Percentiles rank a stretch among this genome's conserved stretches.
Evolutionary conservation across 1,140 invertebrate genomes (phyloP).

Genomic region (Melanaphis sacchari): DNA sequence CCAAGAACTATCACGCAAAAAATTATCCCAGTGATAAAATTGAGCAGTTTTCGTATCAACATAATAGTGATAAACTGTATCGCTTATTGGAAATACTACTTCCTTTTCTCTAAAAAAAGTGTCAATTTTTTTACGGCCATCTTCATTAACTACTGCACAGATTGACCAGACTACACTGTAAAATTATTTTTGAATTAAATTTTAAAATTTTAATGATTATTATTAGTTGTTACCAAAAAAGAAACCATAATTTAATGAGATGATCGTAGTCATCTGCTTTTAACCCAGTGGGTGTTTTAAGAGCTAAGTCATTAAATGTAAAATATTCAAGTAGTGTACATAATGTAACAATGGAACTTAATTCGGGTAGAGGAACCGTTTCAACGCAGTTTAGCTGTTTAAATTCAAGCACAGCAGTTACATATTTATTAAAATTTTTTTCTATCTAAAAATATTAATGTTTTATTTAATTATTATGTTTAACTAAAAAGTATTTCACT

Average conservation of each 20-base stretch:
- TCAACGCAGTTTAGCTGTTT: conserved; percentile 10
- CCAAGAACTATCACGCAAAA: not conserved
- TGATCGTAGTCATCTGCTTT: not conserved
- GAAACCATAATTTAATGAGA: conserved; percentile 40
- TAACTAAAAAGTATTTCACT: not conserved
- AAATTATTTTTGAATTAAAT: conserved; percentile 68
- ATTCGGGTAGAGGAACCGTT: conserved; percentile 34
- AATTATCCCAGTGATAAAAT: conserved; percentile 70
- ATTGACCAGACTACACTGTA: conserved; percentile 84
- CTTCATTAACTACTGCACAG: conserved; percentile 79
- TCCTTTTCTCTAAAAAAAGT: conserved; percentile 82
- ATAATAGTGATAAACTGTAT: conserved; percentile 68
- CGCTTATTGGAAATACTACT: conserved; percentile 81
- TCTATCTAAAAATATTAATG: conserved; percentile 15
- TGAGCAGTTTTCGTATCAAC: conserved; percentile 71
- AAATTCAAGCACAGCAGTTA: not conserved
- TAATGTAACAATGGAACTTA: not conserved
- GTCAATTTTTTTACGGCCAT: conserved; percentile 80
- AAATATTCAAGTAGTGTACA: conserved; percentile 36
- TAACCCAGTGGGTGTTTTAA: not conserved
- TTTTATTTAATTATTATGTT: not conserved
- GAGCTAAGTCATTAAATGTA: conserved; percentile 13
- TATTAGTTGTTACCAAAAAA: conserved; percentile 23
- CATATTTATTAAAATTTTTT: conserved; percentile 9
- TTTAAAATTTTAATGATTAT: not conserved